Conservation (phyloP, 2,797 vertebrate species). For the Premnoplex brunnescens region DNA sequence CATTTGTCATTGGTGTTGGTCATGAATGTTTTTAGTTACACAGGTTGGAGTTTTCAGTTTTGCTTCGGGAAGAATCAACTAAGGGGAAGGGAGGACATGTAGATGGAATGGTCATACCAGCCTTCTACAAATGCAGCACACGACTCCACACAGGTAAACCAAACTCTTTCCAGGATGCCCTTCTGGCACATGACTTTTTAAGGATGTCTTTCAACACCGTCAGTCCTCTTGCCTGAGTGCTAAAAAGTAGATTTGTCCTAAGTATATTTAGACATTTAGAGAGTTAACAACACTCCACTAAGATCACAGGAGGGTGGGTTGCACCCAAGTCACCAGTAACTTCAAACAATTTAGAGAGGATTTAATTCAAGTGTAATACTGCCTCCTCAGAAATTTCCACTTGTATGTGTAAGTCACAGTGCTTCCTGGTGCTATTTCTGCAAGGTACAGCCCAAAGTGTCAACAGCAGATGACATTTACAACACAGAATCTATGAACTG, state of each 20-base stretch:
- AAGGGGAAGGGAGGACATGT: background rate
- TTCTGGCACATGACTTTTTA: background rate
- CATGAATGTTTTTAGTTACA: background rate
- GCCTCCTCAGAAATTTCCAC: background rate
- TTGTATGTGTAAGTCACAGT: background rate
- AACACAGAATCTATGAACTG: background rate
- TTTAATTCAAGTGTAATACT: background rate
- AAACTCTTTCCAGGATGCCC: background rate
- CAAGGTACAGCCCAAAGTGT: background rate
- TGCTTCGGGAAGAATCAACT: background rate
- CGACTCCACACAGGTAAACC: fast-evolving
- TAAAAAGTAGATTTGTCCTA: background rate
- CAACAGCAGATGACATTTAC: background rate
- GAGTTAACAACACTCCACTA: background rate
- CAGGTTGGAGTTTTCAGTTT: background rate
- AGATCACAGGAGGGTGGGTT: fast-evolving
- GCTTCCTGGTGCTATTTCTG: background rate
- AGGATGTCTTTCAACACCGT: background rate
- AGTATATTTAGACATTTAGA: background rate
- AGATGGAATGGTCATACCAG: background rate
- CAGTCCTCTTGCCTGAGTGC: background rate
- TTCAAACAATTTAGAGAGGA: background rate
- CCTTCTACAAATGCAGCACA: fast-evolving
- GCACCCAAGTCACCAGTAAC: background rate
- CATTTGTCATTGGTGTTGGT: background rate